Conservation (phyloP, 2,113 vertebrate genomes). For the Smithornis capensis region DNA sequence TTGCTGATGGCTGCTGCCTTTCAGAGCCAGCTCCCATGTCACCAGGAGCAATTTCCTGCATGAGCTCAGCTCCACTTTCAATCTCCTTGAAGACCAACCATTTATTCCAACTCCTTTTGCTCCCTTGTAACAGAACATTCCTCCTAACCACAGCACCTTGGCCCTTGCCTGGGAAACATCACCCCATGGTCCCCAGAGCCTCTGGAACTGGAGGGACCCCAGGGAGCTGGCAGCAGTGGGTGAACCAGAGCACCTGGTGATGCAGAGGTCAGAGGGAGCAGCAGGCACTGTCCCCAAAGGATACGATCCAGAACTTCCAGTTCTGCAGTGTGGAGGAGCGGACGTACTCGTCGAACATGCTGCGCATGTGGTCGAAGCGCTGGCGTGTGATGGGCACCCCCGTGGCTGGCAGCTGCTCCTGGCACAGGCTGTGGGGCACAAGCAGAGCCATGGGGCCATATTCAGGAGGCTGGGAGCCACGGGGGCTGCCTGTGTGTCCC, state of each 20-base stretch:
- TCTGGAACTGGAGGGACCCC: fast-evolving
- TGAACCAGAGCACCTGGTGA: neutral
- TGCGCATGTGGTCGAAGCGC: conserved; percentile 92
- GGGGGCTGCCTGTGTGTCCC: fast-evolving
- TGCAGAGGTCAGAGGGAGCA: neutral
- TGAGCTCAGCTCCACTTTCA: neutral
- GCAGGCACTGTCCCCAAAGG: conserved; percentile 56
- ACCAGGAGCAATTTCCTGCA: neutral
- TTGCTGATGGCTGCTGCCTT: neutral
- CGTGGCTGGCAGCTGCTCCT: conserved; percentile 92
- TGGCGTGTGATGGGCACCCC: conserved; percentile 94
- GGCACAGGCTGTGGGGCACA: conserved; percentile 78
- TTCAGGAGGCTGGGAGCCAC: neutral
- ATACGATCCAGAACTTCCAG: conserved; percentile 99
- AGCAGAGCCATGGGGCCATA: fast-evolving
- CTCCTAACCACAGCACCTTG: neutral
- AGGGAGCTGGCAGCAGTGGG: neutral
- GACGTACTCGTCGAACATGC: conserved; percentile 91
- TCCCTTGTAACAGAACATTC: neutral
- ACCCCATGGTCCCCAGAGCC: neutral
- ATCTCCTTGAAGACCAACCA: neutral
- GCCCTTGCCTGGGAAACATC: neutral
- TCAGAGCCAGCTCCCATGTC: neutral
- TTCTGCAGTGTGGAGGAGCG: conserved; percentile 88
- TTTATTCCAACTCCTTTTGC: neutral